Conservation (phyloP, 1,140 invertebrate species). For the Drosophila ohnishii region DNA sequence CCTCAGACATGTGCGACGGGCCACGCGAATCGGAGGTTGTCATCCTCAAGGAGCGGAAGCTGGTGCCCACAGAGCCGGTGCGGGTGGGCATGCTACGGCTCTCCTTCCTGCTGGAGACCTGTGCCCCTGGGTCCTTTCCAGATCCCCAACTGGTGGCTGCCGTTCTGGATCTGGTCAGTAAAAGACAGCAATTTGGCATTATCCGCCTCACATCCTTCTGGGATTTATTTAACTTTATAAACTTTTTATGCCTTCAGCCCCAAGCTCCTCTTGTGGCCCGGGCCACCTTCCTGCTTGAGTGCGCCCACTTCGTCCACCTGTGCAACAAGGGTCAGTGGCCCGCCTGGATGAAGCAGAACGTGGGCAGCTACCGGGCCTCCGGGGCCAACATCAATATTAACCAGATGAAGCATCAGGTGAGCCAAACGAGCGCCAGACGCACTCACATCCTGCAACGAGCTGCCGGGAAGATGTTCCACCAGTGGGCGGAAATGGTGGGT, state of each 20-base stretch:
- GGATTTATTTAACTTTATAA: background rate
- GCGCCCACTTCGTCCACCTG: slow-evolving; percentile 97
- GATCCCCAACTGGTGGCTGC: slow-evolving; percentile 98
- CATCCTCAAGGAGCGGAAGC: slow-evolving; percentile 91
- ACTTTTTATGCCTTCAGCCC: slow-evolving; percentile 85
- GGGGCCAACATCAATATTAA: slow-evolving; percentile 84
- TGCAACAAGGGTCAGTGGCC: slow-evolving; percentile 99
- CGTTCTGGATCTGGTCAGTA: slow-evolving; percentile 93
- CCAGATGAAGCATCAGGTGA: slow-evolving; percentile 80
- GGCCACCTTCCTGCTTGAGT: slow-evolving; percentile 96
- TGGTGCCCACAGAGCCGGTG: slow-evolving; percentile 89
- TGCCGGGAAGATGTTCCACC: slow-evolving; percentile 98
- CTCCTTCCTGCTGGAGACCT: slow-evolving; percentile 96
- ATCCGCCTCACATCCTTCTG: background rate
- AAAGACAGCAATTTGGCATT: background rate
- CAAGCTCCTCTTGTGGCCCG: slow-evolving; percentile 95
- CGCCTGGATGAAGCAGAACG: slow-evolving; percentile 94
- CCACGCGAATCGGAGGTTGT: slow-evolving; percentile 93
- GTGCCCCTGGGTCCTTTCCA: slow-evolving; percentile 96
- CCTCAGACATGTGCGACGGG: slow-evolving; percentile 90
- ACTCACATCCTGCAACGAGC: slow-evolving; percentile 93
- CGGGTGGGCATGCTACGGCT: slow-evolving; percentile 92
- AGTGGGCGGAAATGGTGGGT: slow-evolving; percentile 89
- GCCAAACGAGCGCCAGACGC: slow-evolving; percentile 86
- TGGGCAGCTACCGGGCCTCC: slow-evolving; percentile 88